Conservation (phyloP, 2,888 invertebrate genomes). For the Sinohyriopsis cumingii region DNA sequence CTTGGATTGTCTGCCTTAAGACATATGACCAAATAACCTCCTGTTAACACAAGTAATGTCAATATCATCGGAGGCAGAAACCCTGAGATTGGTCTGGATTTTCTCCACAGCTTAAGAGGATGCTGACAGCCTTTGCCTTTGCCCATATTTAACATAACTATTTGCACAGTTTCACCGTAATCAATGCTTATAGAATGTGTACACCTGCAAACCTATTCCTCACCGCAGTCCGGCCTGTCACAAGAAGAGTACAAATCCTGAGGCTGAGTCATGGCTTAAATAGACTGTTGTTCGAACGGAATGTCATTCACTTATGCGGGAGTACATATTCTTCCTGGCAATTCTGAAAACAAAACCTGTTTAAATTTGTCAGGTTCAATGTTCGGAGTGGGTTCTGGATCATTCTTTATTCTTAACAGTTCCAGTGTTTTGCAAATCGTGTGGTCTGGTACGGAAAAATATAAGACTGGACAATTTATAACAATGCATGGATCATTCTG, state of each 20-base stretch:
- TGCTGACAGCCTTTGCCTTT: constrained; percentile 47
- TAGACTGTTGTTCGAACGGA: constrained; percentile 22
- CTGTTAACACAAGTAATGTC: constrained; percentile 46
- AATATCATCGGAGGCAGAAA: constrained; percentile 33
- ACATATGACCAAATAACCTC: constrained; percentile 49
- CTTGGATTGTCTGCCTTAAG: constrained; percentile 48
- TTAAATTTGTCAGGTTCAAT: constrained; percentile 15
- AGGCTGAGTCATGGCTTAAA: constrained; percentile 40
- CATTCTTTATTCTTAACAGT: constrained; percentile 12
- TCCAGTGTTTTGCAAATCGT: constrained; percentile 12
- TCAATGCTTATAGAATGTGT: constrained; percentile 33
- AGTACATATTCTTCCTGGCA: constrained; percentile 31
- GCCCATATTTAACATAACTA: constrained; percentile 50
- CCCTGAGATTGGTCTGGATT: constrained; percentile 20
- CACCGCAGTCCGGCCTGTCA: constrained; percentile 24
- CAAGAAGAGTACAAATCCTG: constrained; percentile 31
- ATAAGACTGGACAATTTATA: constrained; percentile 49
- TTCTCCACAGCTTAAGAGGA: constrained; percentile 34
- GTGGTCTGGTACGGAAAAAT: constrained; percentile 26
- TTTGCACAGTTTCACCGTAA: constrained; percentile 41
- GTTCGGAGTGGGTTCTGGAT: constrained; percentile 13
- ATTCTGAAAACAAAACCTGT: constrained; percentile 53
- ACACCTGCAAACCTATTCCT: constrained; percentile 38
- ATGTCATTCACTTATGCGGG: constrained; percentile 43
- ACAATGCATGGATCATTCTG: constrained; percentile 28